A percentile compares a stretch with the other conserved stretches of the same genome.
phyloP scores from a whole-genome alignment of 2,797 vertebrate species.

The Schizothorax lantsangensis region DNA sequence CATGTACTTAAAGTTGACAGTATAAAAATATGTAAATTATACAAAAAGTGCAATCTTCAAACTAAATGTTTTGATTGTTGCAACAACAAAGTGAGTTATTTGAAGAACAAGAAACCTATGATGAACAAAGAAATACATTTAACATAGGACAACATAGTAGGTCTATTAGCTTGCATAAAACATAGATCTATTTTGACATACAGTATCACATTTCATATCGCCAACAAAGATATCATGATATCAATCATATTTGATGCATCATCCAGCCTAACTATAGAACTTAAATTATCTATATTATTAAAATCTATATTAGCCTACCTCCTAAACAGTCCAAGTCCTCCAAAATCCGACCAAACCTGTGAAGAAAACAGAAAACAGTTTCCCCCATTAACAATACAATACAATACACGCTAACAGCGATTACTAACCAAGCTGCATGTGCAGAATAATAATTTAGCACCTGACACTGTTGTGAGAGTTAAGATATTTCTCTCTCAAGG shows the following conservation, averaged over 20 bases:
- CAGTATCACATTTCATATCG: neutral
- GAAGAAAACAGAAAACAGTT: slow-evolving; percentile 5
- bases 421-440: neutral
- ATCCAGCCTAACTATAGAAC: neutral
- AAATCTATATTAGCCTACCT: slow-evolving; percentile 76
- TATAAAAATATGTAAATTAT: neutral
- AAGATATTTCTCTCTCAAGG: slow-evolving; percentile 93
- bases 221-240: neutral
- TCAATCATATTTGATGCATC: neutral
- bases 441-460: slow-evolving; percentile 54
- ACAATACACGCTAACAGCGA: neutral
- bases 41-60: neutral
- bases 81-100: neutral
- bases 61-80: neutral
- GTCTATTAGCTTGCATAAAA: neutral
- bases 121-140: neutral
- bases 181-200: neutral
- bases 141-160: neutral
- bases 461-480: slow-evolving; percentile 90
- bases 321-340: slow-evolving; percentile 98
- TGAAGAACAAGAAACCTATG: neutral
- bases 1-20: neutral
- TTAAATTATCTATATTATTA: neutral
- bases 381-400: neutral
- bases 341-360: slow-evolving; percentile 95